phyloP scores from a whole-genome alignment of 2,888 invertebrate species.

The Platycheirus albimanus region DNA sequence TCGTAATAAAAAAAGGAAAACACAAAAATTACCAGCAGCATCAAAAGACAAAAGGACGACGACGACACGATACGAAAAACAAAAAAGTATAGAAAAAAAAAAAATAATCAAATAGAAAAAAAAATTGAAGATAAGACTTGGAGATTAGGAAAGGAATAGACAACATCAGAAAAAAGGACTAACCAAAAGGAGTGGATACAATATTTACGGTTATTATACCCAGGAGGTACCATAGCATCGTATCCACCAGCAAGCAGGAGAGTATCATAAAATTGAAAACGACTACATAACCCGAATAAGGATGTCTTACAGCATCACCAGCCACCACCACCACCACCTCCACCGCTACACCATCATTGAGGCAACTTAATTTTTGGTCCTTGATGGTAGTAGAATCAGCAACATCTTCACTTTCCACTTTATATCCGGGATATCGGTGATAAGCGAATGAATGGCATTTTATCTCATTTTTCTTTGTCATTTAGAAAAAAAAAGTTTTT shows the following conservation, averaged over 20 bases:
- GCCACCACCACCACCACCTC: conserved; percentile 13
- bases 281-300: conserved; percentile 68
- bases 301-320: conserved; percentile 37
- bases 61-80: conserved; percentile 2
- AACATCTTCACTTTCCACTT: conserved; percentile 63
- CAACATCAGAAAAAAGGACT: conserved; percentile 38
- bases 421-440: conserved; percentile 62
- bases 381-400: conserved; percentile 44
- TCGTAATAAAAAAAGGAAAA: conserved; percentile 48
- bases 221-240: conserved; percentile 36
- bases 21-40: conserved; percentile 31
- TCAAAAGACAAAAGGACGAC: conserved; percentile 48
- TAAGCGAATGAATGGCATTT: conserved; percentile 64
- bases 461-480: conserved; percentile 52
- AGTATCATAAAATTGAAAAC: conserved; percentile 67
- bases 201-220: conserved; percentile 74
- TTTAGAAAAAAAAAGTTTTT: conserved; percentile 20
- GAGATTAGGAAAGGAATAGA: conserved; percentile 42
- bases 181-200: conserved; percentile 66
- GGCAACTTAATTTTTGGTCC: conserved; percentile 72
- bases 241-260: conserved; percentile 35
- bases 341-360: conserved; percentile 27
- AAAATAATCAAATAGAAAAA: conserved; percentile 42
- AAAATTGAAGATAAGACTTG: conserved; percentile 48
- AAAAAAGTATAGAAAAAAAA: conserved; percentile 1